Evolutionary conservation across 2,888 invertebrate species (phyloP).

Genomic region (Listrodromus nycthemerus): DNA sequence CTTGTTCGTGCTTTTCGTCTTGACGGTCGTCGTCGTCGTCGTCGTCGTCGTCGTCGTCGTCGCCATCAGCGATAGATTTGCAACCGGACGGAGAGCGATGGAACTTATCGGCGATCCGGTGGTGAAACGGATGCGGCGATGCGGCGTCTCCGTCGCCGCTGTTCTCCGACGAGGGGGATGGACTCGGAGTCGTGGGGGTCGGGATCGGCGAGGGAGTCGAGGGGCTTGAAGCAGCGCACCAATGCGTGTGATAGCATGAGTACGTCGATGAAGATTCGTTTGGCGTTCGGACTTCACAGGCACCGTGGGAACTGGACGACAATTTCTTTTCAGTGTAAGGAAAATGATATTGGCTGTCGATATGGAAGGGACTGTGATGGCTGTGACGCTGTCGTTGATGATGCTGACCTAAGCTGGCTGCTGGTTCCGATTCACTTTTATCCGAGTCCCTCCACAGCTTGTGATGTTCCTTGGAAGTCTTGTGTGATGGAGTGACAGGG

Average conservation of each 20-base stretch:
- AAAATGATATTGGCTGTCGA: conserved; percentile 82
- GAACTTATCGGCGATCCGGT: conserved; percentile 66
- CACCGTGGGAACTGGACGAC: conserved; percentile 77
- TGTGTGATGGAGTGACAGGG: conserved; percentile 82
- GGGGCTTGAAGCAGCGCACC: conserved; percentile 80
- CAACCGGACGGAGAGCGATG: conserved; percentile 69
- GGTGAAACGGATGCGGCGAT: conserved; percentile 64
- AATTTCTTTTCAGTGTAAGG: conserved; percentile 81
- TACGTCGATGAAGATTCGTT: conserved; percentile 80
- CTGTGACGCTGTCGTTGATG: conserved; percentile 81
- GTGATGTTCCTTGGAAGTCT: conserved; percentile 79
- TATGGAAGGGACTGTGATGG: conserved; percentile 85
- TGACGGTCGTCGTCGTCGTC: conserved; percentile 70
- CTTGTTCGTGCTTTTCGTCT: conserved; percentile 75
- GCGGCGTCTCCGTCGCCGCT: conserved; percentile 79
- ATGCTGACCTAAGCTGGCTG: conserved; percentile 84
- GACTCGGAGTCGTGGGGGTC: conserved; percentile 79
- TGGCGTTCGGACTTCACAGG: conserved; percentile 76
- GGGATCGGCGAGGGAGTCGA: conserved; percentile 80
- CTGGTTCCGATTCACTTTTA: conserved; percentile 78
- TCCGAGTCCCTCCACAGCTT: conserved; percentile 81
- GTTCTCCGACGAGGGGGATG: conserved; percentile 79
- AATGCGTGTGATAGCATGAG: conserved; percentile 83
- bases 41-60: conserved; percentile 67
- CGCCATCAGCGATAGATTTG: conserved; percentile 74